Conservation (phyloP, 2,113 vertebrate species). For the Tricholaema leucomelas region DNA sequence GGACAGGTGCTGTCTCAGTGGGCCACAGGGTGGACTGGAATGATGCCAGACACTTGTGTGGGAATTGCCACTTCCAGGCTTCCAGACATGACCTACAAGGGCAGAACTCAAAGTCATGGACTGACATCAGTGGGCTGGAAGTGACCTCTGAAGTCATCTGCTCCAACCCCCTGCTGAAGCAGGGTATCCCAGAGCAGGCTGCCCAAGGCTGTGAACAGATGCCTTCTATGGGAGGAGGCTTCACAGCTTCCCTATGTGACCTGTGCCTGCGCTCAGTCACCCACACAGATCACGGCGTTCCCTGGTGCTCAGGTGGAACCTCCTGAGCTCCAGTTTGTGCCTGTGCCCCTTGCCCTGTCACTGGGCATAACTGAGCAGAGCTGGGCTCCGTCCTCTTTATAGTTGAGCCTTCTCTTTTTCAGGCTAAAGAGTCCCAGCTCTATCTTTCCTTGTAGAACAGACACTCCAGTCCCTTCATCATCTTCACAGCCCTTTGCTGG, state of each 20-base stretch:
- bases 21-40: neutral
- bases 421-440: neutral
- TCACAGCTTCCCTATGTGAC: neutral
- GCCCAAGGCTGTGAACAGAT: neutral
- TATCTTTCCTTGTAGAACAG: neutral
- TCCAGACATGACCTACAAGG: neutral
- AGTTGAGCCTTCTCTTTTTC: neutral
- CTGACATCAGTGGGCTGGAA: neutral
- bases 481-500: neutral
- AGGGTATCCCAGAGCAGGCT: neutral
- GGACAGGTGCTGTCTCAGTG: neutral
- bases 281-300: too few species aligned
- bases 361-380: neutral
- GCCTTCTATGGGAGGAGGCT: neutral
- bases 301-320: neutral
- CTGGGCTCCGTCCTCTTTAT: neutral
- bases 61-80: neutral
- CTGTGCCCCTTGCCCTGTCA: neutral
- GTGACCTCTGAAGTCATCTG: neutral
- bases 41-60: neutral
- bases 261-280: neutral
- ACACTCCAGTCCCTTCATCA: neutral
- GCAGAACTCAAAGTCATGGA: neutral
- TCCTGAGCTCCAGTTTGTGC: neutral
- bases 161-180: neutral